These are phyloP conservation scores for Tamandua tetradactyla DNA, from an alignment of 2,797 vertebrate genomes.

Conservation along the genomic window DNA sequence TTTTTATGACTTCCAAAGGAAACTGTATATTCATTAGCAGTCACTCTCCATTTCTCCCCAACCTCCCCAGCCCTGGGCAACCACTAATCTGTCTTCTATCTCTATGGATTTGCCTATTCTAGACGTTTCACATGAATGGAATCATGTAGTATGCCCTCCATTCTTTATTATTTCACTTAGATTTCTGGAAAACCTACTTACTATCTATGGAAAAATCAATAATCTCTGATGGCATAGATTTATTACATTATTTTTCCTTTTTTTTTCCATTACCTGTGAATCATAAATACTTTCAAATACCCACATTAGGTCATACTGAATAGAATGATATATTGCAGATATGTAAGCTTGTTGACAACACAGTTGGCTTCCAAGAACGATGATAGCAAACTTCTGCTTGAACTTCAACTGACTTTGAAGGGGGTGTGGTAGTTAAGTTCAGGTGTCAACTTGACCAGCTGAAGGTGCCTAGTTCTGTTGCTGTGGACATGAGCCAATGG, in stretches of 20 bases:
- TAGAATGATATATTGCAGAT: constrained; percentile 27
- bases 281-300: constrained; percentile 50
- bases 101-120: background rate
- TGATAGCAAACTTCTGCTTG: constrained; percentile 26
- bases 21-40: background rate
- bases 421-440: no score
- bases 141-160: background rate
- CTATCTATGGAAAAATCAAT: constrained; percentile 24
- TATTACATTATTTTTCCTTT: constrained; percentile 33
- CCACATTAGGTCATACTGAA: constrained; percentile 11
- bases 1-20: background rate
- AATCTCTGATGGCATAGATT: constrained; percentile 40
- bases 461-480: no score
- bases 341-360: constrained; percentile 57
- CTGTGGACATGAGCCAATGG: no score
- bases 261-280: constrained; percentile 51
- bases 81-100: background rate
- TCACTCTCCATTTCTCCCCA: background rate
- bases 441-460: no score
- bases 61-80: background rate
- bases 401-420: constrained; percentile 42
- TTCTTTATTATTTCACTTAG: constrained; percentile 43
- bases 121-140: background rate
- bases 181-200: constrained; percentile 43
- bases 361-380: constrained; percentile 47